phyloP scores from a whole-genome alignment of 1,140 invertebrate species.

The Zaprionus ghesquierei region DNA sequence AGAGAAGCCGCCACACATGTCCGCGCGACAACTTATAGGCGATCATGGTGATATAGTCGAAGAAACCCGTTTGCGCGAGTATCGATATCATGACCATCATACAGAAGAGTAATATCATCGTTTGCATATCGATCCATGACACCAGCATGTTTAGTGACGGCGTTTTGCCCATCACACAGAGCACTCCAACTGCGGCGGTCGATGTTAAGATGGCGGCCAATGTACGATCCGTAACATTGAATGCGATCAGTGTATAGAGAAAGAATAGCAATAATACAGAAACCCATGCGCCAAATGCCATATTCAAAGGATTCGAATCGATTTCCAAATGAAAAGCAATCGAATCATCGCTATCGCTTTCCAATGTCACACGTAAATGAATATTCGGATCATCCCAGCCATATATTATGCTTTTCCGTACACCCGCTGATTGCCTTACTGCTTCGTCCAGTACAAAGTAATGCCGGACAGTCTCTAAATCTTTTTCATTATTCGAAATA shows the following conservation, averaged over 20 bases:
- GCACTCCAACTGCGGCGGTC: neutral
- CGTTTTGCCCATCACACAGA: slow-evolving; percentile 82
- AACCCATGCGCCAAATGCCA: neutral
- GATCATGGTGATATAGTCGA: slow-evolving; percentile 88
- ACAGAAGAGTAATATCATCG: slow-evolving; percentile 90
- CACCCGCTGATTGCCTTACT: neutral
- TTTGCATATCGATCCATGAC: slow-evolving; percentile 94
- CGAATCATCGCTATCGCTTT: neutral
- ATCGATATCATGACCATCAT: slow-evolving; percentile 94
- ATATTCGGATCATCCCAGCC: neutral
- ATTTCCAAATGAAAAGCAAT: neutral
- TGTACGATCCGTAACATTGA: neutral
- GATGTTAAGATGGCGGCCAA: neutral
- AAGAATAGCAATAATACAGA: neutral
- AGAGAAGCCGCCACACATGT: slow-evolving; percentile 90
- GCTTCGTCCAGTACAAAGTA: neutral
- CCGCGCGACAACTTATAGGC: slow-evolving; percentile 88
- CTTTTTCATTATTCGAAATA: neutral
- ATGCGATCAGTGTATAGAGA: neutral
- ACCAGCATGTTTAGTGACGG: slow-evolving; percentile 87
- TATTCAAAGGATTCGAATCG: neutral
- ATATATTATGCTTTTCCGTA: neutral
- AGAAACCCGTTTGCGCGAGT: slow-evolving; percentile 92
- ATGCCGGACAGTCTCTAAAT: neutral
- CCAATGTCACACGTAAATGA: neutral